Evolutionary conservation across 1,140 invertebrate species (phyloP).

Genomic region (Eueides isabella): DNA sequence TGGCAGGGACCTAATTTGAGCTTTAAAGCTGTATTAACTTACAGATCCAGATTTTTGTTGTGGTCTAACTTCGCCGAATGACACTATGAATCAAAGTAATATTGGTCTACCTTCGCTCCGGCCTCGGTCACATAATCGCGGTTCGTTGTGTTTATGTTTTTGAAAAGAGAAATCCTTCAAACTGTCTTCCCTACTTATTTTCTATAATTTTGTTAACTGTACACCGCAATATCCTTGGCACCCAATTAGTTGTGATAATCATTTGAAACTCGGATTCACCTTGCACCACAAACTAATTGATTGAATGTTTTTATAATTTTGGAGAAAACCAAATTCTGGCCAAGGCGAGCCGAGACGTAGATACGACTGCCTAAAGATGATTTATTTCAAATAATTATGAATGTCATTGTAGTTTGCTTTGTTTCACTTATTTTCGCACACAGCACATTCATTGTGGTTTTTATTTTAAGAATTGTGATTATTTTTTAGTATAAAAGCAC

Average conservation of each 20-base stretch:
- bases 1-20: conserved; percentile 7
- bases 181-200: conserved; percentile 24
- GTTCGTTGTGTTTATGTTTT: conserved; percentile 83
- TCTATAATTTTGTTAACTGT: conserved; percentile 27
- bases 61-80: conserved; percentile 89
- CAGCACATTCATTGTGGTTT: background rate
- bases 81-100: conserved; percentile 78
- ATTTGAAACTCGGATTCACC: conserved; percentile 26
- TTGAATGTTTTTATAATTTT: background rate
- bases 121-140: conserved; percentile 85
- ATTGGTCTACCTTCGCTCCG: conserved; percentile 83
- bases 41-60: conserved; percentile 94
- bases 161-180: conserved; percentile 75
- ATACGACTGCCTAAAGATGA: conserved; percentile 14
- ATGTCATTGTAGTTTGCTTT: conserved; percentile 35
- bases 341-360: conserved; percentile 26
- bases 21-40: conserved; percentile 78
- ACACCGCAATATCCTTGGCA: conserved; percentile 30
- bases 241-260: conserved; percentile 24
- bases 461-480: background rate
- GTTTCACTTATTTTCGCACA: conserved; percentile 22
- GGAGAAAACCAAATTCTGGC: conserved; percentile 3
- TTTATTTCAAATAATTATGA: conserved; percentile 22
- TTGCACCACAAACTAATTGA: conserved; percentile 15
- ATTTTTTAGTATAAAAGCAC: background rate